Percentiles rank a stretch among this genome's conserved stretches.
These are phyloP conservation scores for Dolichotis patagonum DNA, from an alignment of 2,113 vertebrate genomes.

Conservation along the genomic window DNA sequence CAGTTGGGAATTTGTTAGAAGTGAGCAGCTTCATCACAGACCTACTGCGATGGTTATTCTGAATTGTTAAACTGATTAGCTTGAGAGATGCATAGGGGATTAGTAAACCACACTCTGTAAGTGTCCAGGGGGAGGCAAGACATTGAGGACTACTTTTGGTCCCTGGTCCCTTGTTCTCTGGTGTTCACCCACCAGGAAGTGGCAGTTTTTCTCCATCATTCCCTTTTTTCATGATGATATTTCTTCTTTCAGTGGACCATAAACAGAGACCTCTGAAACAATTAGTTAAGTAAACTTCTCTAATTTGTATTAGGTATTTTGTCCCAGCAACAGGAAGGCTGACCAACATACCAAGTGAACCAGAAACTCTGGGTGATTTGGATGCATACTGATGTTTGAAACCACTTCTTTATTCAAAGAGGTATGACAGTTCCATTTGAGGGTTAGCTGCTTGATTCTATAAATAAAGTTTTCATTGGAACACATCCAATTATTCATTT, in stretches of 20 bases:
- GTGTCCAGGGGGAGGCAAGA: neutral
- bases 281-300: neutral
- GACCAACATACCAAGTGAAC: neutral
- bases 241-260: neutral
- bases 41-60: neutral
- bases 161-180: neutral
- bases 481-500: neutral
- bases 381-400: neutral
- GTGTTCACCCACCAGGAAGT: neutral
- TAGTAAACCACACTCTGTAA: neutral
- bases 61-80: neutral
- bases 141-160: neutral
- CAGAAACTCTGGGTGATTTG: neutral
- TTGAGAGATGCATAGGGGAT: neutral
- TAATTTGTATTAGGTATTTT: neutral
- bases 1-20: neutral
- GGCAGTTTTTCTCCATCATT: neutral
- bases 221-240: neutral
- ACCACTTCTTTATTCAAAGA: neutral
- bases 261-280: neutral
- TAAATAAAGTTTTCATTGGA: conserved; percentile 3
- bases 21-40: neutral
- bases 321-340: neutral
- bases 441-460: neutral
- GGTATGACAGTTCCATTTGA: neutral